Conservation (phyloP, 2,797 vertebrate species). For the Danionella dracula region DNA sequence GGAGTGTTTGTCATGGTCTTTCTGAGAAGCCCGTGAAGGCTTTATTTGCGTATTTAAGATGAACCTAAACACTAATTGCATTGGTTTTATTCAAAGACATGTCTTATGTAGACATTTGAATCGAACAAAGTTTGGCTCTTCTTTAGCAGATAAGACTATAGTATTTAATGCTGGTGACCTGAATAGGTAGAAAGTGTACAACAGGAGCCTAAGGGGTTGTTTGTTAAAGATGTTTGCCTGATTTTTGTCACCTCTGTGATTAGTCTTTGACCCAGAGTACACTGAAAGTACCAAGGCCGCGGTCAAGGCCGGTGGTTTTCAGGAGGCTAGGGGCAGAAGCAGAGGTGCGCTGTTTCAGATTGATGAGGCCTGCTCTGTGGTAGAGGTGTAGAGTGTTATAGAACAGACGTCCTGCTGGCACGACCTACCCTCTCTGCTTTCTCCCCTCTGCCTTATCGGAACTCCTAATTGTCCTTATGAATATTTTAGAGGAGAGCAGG, state of each 20-base stretch:
- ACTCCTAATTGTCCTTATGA: slow-evolving; percentile 81
- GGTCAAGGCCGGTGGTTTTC: slow-evolving; percentile 10
- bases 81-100: background rate
- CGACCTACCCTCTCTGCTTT: slow-evolving; percentile 63
- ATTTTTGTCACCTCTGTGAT: background rate
- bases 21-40: background rate
- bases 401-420: slow-evolving; percentile 63
- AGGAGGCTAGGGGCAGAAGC: slow-evolving; percentile 47
- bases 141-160: background rate
- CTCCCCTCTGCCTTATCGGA: slow-evolving; percentile 69
- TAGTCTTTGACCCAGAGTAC: slow-evolving; percentile 5
- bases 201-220: slow-evolving; percentile 4
- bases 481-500: slow-evolving; percentile 77
- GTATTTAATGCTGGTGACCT: slow-evolving; percentile 5
- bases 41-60: background rate
- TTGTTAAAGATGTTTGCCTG: slow-evolving; percentile 20
- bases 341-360: slow-evolving; percentile 63
- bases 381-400: slow-evolving; percentile 63
- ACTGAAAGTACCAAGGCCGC: slow-evolving; percentile 8
- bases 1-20: background rate
- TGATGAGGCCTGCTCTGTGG: slow-evolving; percentile 67
- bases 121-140: background rate
- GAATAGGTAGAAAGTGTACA: slow-evolving; percentile 6
- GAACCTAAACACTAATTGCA: background rate
- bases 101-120: background rate